Evolutionary conservation across 2,113 vertebrate genomes (phyloP), one percentile per base, ranked within the genome.

Genomic region (Ammodytes dubius): DNA sequence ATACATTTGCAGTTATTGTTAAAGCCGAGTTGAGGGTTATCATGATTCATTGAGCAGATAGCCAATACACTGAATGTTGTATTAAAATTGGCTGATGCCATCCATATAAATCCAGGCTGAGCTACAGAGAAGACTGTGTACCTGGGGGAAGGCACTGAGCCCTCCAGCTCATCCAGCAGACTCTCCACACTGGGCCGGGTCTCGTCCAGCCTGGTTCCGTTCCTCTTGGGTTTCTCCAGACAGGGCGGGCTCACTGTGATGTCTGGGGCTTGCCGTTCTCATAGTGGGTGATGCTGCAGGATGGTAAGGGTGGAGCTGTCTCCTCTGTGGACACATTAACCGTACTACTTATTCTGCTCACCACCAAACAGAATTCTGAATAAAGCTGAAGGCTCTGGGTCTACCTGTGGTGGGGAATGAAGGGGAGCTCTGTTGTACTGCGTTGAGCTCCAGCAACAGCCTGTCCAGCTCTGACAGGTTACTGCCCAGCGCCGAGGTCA

Each of bases 391-490:
- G 47, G 11, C 19, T 45, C 35, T n/a, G 42, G 37, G 15, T 63
- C 13, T 89, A 98, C 98, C 98, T 96, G 95, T 93, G 6, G 95
- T 94, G 83, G 96, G 94, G 92, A 96, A 96, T 1, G 94, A 93
- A 14, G 96, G 83, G 0, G 97, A 95, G 73, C 94, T 96, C 64
- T 99, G 97, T 59, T 99, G 98, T 77, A 99, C 98, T 0, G 97
- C 97, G 0, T 99, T 99, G 46, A 99, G 95, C 70, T 99, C 98
- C 89, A 98, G 92, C 67, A 99, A 95, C 63, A 99, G 96, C 37
- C 98, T 95, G 94, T 99, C 98, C 19, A 99, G 95, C 93, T 99
- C 98, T 0, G 98, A 99, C 15, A 99, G 95, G 92, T 99, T 99
- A 89, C 95, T 98, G 83, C 98, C 98, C 90, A 99, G 86, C 2